phyloP scores from a whole-genome alignment of 1,140 invertebrate genomes.

The Sycobia sp. region DNA sequence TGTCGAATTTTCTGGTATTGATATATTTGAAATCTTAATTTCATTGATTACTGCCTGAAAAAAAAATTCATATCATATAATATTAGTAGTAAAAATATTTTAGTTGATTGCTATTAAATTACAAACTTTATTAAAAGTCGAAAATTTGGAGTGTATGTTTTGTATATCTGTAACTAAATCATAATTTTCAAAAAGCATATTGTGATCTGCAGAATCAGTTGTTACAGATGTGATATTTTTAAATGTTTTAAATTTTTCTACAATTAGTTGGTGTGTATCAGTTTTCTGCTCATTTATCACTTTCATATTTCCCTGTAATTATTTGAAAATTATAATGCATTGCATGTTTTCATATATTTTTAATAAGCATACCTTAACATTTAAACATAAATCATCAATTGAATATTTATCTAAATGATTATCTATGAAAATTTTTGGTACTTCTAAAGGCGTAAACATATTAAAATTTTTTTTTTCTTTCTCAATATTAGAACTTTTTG shows the following conservation, averaged over 20 bases:
- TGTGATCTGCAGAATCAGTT: neutral
- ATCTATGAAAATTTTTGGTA: neutral
- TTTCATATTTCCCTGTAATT: constrained; percentile 3
- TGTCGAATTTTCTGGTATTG: constrained; percentile 23
- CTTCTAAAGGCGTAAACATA: neutral
- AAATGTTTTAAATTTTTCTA: constrained; percentile 20
- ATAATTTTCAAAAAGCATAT: neutral
- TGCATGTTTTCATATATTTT: neutral
- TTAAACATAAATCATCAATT: neutral
- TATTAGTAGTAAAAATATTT: neutral
- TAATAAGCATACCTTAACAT: constrained; percentile 1
- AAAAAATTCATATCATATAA: constrained; percentile 3
- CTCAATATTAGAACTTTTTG: neutral
- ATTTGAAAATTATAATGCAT: neutral
- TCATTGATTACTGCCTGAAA: constrained; percentile 41
- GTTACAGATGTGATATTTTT: constrained; percentile 5
- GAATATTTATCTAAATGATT: neutral
- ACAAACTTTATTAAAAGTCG: constrained; percentile 36
- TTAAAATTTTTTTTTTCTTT: neutral
- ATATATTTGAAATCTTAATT: constrained; percentile 32
- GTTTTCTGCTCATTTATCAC: neutral
- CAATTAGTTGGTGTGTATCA: neutral
- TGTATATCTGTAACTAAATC: constrained; percentile 28
- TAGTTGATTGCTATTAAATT: neutral
- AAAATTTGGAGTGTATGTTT: constrained; percentile 31